Evolutionary conservation across 2,113 vertebrate genomes (phyloP), one percentile per base, ranked within the genome.

Genomic region (Tichodroma muraria): DNA sequence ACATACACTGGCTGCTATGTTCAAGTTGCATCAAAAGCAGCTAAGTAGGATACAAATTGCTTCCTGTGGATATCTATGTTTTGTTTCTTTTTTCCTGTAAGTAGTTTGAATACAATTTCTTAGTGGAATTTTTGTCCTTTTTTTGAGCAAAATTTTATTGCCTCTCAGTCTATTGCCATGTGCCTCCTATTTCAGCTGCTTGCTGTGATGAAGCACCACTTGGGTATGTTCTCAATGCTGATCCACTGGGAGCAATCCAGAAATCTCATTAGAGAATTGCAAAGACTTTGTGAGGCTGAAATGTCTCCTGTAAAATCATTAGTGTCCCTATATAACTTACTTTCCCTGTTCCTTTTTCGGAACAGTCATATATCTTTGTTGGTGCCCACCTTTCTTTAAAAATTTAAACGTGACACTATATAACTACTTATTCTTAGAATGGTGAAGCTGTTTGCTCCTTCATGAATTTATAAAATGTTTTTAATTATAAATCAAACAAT

Each of bases 381-480:
- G 11, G 49, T 63, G 70, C 84, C 44, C 45, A 75, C 8, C 49
- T 80, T 87, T 64, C 50, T 66, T 87, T 60, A 87, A 91, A 93
- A 81, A 60, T 59, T 61, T 57, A 72, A 69, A 31, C 7, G 8
- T 54, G 82, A 73, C 52, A 42, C 63, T 50, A 4, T 52, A 16
- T 40, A 86, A 65, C 44, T 68, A 20, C 27, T 89, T 86, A 22
- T n/a, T 88, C 44, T 75, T 73, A 25, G 37, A 92, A 82, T 31
- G 57, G 15, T 75, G n/a, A 76, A 93, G 81, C 42, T 0, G 0
- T 82, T 89, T 95, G 22, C 28, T 75, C 37, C 63, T 80, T 93
- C 64, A 93, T 90, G 16, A 90, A 93, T 94, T 90, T 78, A 80
- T 73, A 93, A 93, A 78, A 63, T 66, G 52, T 54, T 85, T 92